These are phyloP conservation scores for Oligia strigilis DNA, from an alignment of 2,888 invertebrate species.

Conservation along the genomic window DNA sequence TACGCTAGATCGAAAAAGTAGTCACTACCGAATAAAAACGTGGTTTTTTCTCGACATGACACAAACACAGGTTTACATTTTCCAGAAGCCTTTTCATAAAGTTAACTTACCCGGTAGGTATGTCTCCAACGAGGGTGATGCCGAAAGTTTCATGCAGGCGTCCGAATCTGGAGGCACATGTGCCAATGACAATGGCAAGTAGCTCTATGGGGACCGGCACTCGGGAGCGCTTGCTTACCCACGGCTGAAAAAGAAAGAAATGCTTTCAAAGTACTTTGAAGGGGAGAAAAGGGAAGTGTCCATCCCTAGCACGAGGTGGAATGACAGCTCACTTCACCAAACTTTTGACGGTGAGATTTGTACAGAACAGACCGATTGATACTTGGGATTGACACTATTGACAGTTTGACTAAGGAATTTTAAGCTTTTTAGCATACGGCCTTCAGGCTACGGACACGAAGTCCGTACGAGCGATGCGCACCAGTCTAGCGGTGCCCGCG, in stretches of 20 bases:
- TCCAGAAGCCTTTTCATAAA: neutral
- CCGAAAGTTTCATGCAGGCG: conserved; percentile 90
- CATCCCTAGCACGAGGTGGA: neutral
- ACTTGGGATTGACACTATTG: neutral
- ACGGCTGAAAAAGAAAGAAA: conserved; percentile 87
- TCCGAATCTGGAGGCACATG: conserved; percentile 92
- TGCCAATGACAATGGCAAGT: conserved; percentile 93
- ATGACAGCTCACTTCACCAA: neutral
- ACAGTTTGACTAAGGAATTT: neutral
- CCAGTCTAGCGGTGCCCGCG: too few relatives aligned
- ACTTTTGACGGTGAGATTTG: neutral
- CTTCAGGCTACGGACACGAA: neutral
- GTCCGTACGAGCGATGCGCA: too few relatives aligned
- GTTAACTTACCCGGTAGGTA: conserved; percentile 94
- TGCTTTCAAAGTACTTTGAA: neutral
- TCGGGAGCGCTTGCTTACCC: conserved; percentile 91
- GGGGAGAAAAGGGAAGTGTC: neutral
- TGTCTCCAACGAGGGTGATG: conserved; percentile 93
- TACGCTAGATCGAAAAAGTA: neutral
- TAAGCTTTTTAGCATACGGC: neutral
- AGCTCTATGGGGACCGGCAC: conserved; percentile 96
- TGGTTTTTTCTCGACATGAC: too few relatives aligned
- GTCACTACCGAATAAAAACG: neutral
- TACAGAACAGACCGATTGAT: neutral
- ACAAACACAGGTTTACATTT: neutral